These are phyloP conservation scores for Xiphorhynchus erythropygius DNA, from an alignment of 2,797 vertebrate species.

Conservation along the genomic window DNA sequence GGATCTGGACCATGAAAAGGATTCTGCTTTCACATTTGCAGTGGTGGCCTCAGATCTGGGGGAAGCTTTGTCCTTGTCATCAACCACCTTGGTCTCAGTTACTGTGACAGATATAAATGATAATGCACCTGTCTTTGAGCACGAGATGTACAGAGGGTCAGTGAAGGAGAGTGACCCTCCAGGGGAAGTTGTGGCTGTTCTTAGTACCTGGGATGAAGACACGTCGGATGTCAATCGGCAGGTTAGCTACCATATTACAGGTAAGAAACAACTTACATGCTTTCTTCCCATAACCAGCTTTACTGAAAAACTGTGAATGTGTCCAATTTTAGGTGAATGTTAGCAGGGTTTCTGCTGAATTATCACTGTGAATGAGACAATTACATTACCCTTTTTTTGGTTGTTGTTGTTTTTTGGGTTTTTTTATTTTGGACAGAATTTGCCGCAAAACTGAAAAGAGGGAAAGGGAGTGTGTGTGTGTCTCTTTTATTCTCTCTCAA, in stretches of 20 bases:
- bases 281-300: background rate
- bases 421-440: background rate
- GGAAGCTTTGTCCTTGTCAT: conserved; percentile 87
- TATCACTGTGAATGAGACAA: background rate
- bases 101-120: conserved; percentile 92
- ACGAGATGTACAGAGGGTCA: conserved; percentile 85
- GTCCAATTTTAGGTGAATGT: background rate
- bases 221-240: conserved; percentile 90
- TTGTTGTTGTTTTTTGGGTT: background rate
- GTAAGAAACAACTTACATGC: conserved; percentile 72
- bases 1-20: conserved; percentile 90
- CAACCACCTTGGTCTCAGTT: conserved; percentile 86
- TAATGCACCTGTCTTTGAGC: conserved; percentile 88
- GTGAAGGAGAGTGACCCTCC: conserved; percentile 93
- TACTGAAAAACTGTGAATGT: background rate
- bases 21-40: conserved; percentile 86
- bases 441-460: background rate
- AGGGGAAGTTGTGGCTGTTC: conserved; percentile 92
- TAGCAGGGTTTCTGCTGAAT: background rate
- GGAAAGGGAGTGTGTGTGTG: background rate
- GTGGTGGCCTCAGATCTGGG: conserved; percentile 94
- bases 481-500: background rate
- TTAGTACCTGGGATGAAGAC: conserved; percentile 93
- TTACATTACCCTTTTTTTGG: background rate
- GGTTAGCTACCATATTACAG: conserved; percentile 97